Evolutionary conservation across 2,888 invertebrate species (phyloP).

Genomic region (Syrista parreyssii): DNA sequence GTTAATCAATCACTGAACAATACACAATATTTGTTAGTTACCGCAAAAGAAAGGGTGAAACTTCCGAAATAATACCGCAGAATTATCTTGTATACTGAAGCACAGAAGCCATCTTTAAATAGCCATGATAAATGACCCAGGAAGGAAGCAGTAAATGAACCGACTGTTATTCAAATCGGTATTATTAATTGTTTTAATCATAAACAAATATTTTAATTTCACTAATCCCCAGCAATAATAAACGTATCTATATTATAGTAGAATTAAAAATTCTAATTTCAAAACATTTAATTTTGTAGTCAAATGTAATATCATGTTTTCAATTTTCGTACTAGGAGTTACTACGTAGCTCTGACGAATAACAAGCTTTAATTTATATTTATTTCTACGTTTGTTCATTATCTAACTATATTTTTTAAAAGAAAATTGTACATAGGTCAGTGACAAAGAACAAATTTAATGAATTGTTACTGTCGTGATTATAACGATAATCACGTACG

Average conservation of each 20-base stretch:
- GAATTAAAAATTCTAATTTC: background rate
- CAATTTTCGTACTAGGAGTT: background rate
- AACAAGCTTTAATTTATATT: background rate
- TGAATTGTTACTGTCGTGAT: background rate
- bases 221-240: background rate
- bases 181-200: background rate
- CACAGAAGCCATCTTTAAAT: background rate
- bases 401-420: background rate
- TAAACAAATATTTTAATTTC: background rate
- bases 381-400: background rate
- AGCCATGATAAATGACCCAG: background rate
- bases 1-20: slow-evolving; percentile 4
- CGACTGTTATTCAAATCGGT: background rate
- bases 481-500: background rate
- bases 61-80: background rate
- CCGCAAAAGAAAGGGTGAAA: background rate
- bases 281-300: background rate
- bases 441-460: background rate
- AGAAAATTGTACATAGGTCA: background rate
- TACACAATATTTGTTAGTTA: slow-evolving; percentile 1
- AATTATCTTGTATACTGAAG: background rate
- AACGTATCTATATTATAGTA: background rate
- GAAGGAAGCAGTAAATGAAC: background rate
- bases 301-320: background rate
- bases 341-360: background rate